Evolutionary conservation across 2,113 vertebrate genomes (phyloP), one percentile per base, ranked within the genome.

Genomic region (Nothobranchius kuhntae): DNA sequence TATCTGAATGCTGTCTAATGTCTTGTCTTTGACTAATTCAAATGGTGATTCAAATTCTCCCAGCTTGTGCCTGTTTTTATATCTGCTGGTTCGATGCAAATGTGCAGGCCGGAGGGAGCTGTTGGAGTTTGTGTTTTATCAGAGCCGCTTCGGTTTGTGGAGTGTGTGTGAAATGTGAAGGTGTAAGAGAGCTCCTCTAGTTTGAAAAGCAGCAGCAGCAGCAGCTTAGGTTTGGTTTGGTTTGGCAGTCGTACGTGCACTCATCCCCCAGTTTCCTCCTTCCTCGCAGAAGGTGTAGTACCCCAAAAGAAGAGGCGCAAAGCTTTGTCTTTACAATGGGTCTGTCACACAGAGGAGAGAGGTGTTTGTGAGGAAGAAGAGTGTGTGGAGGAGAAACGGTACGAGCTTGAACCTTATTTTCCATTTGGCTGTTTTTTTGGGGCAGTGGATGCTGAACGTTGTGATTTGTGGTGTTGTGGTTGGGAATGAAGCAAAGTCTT

Each of bases 11-110:
- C 21, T 50, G 68, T 73, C 75, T 78, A 68, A 53, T 52, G 70
- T 81, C 75, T 64, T 53, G 72, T 77, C 78, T 86, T 80, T 78
- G 71, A 68, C 81, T 68, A 89, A 89, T 88, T 88, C 88, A 91
- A 91, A 91, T 91, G 64, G 48, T 5, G 52, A 90, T 89, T 91
- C 87, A 91, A 91, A 92, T 87, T 63, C 59, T 62, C 38, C 65
- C 68, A 47, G 69, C 4, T 52, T 24, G 74, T 36, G 55, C 80
- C 78, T 86, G 75, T 85, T 86, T 82, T 83, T 77, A 71, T 92
- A 86, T 90, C 87, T 86, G 47, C 67, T 80, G 70, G 65, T 71
- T 61, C 75, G 81, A 91, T 90, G 91, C 87, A 92, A 92, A 93
- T 89, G 65, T 72, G 53, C 14, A 53, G 61, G 58, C 78, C 17